Base-by-base conservation (phyloP, 2,113 vertebrate genomes). In the Physeter macrocephalus region DNA sequence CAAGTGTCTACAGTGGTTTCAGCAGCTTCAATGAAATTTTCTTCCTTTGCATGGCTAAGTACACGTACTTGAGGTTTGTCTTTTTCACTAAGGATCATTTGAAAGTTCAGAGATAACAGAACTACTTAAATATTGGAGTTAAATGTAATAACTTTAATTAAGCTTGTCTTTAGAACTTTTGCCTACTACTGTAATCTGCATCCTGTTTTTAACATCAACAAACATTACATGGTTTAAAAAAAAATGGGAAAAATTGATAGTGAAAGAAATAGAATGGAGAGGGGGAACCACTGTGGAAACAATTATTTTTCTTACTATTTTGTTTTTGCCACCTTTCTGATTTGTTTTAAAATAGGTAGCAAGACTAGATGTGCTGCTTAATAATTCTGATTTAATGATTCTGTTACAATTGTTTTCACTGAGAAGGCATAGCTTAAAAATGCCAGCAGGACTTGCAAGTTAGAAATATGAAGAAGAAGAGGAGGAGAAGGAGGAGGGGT, bases 91-190 rank as follows among this genome's bases (percentile, higher is more conserved):
- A 69, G 41, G 69, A 78, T 88, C 11, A 39, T 23, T 93, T 59
- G 34, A 59, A 93, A 78, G 87, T 78, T 93, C 27, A 92, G 41
- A 96, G 17, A 82, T n/a, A 90, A 43, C 21, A 85, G n/a, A 97
- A 62, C 18, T 75, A 31, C 20, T 87, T 94, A 77, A 88, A 91
- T 64, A 85, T 39, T 4, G 6, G 9, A 77, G 62, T 52, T 41
- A 91, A 87, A 74, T 59, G 13, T 59, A 66, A 8, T 52, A 64
- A 46, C 13, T 46, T 86, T 72, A 82, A 88, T 89, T 94, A 31
- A 86, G 15, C 4, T 72, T 94, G 89, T 77, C 10, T 82, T 59
- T 43, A 69, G 29, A 31, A 62, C 6, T 64, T 83, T 82, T 2
- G 8, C n/a, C 20, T 80, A 4, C 15, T 67, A 43, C 31, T 7